Conservation (phyloP, 2,113 vertebrate genomes). For the Rhadina sibilatrix region DNA sequence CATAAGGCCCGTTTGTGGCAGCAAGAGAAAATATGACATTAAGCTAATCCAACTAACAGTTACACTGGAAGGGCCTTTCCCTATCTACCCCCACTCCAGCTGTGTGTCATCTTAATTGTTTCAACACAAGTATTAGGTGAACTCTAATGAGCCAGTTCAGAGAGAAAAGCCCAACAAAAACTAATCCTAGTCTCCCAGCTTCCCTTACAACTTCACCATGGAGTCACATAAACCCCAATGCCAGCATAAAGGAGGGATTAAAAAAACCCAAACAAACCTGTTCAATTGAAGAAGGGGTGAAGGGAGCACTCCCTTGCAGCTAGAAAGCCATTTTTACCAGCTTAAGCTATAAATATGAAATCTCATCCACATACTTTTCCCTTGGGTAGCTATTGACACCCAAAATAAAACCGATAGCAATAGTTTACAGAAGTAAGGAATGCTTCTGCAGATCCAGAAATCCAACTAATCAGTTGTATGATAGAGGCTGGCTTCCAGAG, state of each 20-base stretch:
- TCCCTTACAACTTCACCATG: background rate
- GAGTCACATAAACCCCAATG: background rate
- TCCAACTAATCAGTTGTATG: fast-evolving
- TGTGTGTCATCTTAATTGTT: background rate
- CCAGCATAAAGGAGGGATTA: background rate
- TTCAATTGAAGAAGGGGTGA: background rate
- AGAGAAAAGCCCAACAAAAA: background rate
- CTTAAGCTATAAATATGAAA: background rate
- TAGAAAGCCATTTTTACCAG: background rate
- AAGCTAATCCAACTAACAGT: background rate
- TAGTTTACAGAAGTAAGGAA: background rate
- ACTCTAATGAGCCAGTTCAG: background rate
- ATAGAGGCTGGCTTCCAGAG: background rate
- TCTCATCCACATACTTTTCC: background rate
- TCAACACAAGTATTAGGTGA: background rate
- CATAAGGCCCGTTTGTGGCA: fast-evolving
- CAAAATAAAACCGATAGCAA: background rate
- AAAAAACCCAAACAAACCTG: background rate
- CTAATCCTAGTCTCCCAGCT: background rate
- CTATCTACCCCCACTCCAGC: background rate
- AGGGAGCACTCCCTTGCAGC: background rate
- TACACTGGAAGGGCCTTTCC: background rate
- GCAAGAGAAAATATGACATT: background rate
- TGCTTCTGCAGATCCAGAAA: background rate
- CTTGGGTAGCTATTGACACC: background rate